Percentiles rank a stretch among this genome's conserved stretches.
Conservation (phyloP, 2,797 vertebrate species). For the Sebastes alutus region DNA sequence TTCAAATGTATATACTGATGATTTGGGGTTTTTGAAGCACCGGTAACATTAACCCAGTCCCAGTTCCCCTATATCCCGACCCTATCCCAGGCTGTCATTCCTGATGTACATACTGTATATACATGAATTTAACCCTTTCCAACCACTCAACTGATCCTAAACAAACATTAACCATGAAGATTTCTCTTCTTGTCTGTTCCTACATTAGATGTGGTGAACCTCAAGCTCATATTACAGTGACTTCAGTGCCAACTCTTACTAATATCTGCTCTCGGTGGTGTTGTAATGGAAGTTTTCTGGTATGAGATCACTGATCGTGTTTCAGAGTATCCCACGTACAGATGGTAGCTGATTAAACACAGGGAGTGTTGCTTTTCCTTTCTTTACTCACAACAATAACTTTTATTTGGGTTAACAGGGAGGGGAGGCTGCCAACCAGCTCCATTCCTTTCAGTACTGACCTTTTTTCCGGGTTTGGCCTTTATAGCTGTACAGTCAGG, state of each 20-base stretch:
- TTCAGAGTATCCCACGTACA: not conserved
- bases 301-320: not conserved
- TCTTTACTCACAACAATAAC: not conserved
- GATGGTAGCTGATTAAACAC: not conserved
- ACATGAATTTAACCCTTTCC: not conserved
- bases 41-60: no score
- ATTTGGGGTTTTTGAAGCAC: no score
- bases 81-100: no score
- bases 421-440: not conserved
- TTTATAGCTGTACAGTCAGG: not conserved
- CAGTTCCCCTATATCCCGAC: no score
- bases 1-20: no score
- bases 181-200: not conserved
- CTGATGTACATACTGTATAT: not conserved
- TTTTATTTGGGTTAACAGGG: not conserved
- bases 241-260: not conserved
- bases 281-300: not conserved
- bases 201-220: not conserved
- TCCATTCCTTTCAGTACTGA: not conserved
- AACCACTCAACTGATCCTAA: not conserved
- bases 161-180: not conserved
- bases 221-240: not conserved
- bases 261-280: not conserved
- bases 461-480: not conserved
- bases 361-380: not conserved